phyloP scores from a whole-genome alignment of 2,888 invertebrate species.

The Morpho achilles region DNA sequence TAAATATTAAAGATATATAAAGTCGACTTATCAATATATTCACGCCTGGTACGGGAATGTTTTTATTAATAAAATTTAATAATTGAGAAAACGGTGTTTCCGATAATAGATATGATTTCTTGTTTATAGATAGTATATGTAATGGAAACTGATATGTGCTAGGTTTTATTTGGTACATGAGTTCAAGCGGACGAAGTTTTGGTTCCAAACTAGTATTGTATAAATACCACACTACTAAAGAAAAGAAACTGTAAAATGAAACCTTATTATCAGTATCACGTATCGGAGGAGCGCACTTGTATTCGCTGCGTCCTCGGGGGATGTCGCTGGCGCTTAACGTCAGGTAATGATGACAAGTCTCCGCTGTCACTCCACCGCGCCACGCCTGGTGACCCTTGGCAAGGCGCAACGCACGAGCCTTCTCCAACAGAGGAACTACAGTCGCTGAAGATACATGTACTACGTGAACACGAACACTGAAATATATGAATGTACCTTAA shows the following conservation, averaged over 20 bases:
- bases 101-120: too few relatives aligned
- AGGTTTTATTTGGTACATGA: too few relatives aligned
- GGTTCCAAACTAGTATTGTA: too few relatives aligned
- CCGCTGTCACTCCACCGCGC: constrained; percentile 81
- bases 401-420: constrained; percentile 62
- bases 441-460: constrained; percentile 83
- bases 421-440: constrained; percentile 77
- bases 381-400: constrained; percentile 71
- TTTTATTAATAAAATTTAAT: too few relatives aligned
- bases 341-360: constrained; percentile 87
- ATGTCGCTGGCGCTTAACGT: constrained; percentile 81
- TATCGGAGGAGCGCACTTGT: constrained; percentile 86
- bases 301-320: constrained; percentile 82
- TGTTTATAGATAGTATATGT: too few relatives aligned
- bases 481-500: not conserved
- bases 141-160: too few relatives aligned
- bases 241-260: not conserved
- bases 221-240: too few relatives aligned
- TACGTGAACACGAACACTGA: constrained; percentile 81
- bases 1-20: too few relatives aligned
- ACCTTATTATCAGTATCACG: constrained; percentile 81
- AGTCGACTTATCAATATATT: too few relatives aligned
- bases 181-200: too few relatives aligned
- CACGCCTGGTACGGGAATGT: too few relatives aligned
- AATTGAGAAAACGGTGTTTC: too few relatives aligned